Base-by-base conservation (phyloP, 2,113 vertebrate species). In the Lasiurus borealis region DNA sequence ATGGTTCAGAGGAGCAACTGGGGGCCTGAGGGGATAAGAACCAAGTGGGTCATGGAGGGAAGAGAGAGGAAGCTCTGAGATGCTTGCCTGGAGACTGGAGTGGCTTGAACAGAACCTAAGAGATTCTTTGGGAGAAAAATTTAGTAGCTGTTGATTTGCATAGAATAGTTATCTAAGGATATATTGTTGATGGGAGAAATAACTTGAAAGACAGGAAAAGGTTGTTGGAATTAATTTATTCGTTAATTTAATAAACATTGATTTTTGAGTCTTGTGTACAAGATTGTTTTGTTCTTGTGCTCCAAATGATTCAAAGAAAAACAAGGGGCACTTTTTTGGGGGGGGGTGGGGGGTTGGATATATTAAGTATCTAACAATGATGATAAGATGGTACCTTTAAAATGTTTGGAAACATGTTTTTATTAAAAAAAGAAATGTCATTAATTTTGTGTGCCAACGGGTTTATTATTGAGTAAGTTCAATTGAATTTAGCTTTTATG, bases 291-390 rank as follows among this genome's bases (percentile, higher is more conserved):
- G 64, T 92, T 78, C 62, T 71, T 90, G 29, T 62, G 34, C 16
- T 90, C 25, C 34, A 48, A 86, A 76, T 80, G 64, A 90, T 44
- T 93, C 50, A 85, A 82, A 95, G 52, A 73, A 95, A 94, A 93
- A 75, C 31, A 92, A 27, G 23, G 81, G 27, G n/a, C 27, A 59
- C 9, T 83, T 59, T 92, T 40, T 86, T 68, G 40, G 40, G 40
- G 40, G 40, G 40, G 40, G 40, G n/a, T n/a, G n/a, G n/a, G 92
- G 40, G 34, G 16, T 34, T 90, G 23, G 62, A 75, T 95, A 78
- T 93, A 71, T 50, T 75, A 93, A 80, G 36, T 34, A 36, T 73
- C 50, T 88, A 77, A 68, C 64, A n/a, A n/a, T n/a, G 10, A 81
- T 23, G 59, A 23, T 9, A 84, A 81, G 68, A 57, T 19, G 27